Percentiles rank a stretch among this genome's conserved stretches.
Evolutionary conservation across 2,888 invertebrate genomes (phyloP).

Genomic region (Dinocampus coccinellae): DNA sequence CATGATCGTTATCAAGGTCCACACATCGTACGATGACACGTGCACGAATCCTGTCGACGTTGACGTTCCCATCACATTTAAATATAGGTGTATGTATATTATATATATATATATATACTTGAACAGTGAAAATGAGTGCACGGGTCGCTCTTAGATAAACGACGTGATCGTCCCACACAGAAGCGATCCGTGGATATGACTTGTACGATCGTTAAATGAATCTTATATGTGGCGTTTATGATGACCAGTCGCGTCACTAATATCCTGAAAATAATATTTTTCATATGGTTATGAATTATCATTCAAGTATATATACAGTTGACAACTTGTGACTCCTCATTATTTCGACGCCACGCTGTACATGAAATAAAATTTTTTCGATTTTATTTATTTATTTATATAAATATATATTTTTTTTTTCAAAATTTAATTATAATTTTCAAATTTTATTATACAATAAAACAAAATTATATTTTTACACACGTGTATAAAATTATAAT

Average conservation of each 20-base stretch:
- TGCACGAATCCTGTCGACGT: slow-evolving; percentile 26
- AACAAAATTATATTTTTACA: no score
- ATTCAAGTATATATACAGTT: slow-evolving; percentile 38
- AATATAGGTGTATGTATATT: not conserved
- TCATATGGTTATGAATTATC: slow-evolving; percentile 43
- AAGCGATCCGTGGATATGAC: not conserved
- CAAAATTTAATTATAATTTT: no score
- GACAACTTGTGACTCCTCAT: slow-evolving; percentile 47
- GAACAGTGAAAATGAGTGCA: not conserved
- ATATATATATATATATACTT: no score
- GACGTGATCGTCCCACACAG: slow-evolving; percentile 21
- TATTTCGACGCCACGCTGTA: slow-evolving; percentile 23
- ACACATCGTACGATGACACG: slow-evolving; percentile 41
- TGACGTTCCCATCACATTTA: not conserved
- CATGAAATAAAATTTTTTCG: no score
- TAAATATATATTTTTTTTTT: not conserved
- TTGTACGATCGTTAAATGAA: slow-evolving; percentile 21
- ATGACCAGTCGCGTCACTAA: slow-evolving; percentile 34
- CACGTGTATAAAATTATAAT: no score
- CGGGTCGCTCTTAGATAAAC: slow-evolving; percentile 6
- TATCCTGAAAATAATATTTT: slow-evolving; percentile 42
- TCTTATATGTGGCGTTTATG: slow-evolving; percentile 16
- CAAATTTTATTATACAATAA: no score
- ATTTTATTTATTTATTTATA: slow-evolving; percentile 6
- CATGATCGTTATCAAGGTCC: slow-evolving; percentile 54